These are phyloP conservation scores for Drosophila simulans DNA, from an alignment of 1,140 invertebrate species.

Conservation along the genomic window DNA sequence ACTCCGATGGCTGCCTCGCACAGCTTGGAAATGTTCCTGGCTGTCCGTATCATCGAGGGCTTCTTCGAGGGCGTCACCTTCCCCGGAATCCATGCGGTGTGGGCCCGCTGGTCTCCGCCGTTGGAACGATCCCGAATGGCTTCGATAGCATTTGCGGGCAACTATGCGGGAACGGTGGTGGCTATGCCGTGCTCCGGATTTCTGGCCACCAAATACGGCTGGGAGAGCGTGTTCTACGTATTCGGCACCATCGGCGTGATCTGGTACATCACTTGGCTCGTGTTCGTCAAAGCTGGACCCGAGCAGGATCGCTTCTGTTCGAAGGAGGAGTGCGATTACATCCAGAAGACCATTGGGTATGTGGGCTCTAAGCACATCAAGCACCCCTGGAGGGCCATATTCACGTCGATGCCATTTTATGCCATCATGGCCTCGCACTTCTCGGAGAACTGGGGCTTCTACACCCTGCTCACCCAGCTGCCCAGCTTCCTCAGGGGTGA, in stretches of 20 bases:
- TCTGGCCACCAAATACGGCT: slow-evolving; percentile 90
- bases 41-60: slow-evolving; percentile 93
- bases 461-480: slow-evolving; percentile 94
- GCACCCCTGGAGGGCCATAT: slow-evolving; percentile 92
- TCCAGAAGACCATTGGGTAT: slow-evolving; percentile 86
- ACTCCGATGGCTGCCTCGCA: slow-evolving; percentile 91
- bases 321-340: slow-evolving; percentile 91
- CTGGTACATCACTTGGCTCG: slow-evolving; percentile 90
- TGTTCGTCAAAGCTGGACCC: slow-evolving; percentile 91
- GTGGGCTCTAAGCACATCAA: slow-evolving; percentile 84
- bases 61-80: slow-evolving; percentile 97
- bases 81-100: slow-evolving; percentile 94
- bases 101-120: slow-evolving; percentile 95
- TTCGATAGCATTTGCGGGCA: slow-evolving; percentile 92
- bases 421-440: slow-evolving; percentile 96
- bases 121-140: slow-evolving; percentile 91
- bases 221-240: slow-evolving; percentile 95
- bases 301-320: slow-evolving; percentile 91
- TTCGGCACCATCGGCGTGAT: slow-evolving; percentile 91
- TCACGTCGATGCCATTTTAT: slow-evolving; percentile 94
- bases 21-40: slow-evolving; percentile 89
- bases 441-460: slow-evolving; percentile 98
- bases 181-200: slow-evolving; percentile 91
- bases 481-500: slow-evolving; percentile 95
- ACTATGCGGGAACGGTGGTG: slow-evolving; percentile 92